Percentiles rank a stretch among this genome's conserved stretches.
phyloP scores from a whole-genome alignment of 2,797 vertebrate genomes.

The Phoxinus dragarum region DNA sequence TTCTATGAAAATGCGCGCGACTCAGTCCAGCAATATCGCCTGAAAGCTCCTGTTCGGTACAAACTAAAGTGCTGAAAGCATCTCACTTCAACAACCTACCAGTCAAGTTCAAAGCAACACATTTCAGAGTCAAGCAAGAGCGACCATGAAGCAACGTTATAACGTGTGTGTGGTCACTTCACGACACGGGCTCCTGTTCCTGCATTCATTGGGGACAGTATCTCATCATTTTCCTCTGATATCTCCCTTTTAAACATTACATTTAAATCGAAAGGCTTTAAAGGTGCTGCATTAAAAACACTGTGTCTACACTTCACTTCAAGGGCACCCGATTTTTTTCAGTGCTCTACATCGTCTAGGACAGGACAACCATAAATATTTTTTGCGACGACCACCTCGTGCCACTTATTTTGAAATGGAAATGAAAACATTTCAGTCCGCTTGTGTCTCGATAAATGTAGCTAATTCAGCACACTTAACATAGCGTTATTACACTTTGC shows the following conservation, averaged over 20 bases:
- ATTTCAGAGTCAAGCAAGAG: neutral
- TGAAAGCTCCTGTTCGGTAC: neutral
- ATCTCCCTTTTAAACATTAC: constrained; percentile 14
- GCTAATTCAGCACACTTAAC: constrained; percentile 32
- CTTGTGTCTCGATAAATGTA: constrained; percentile 4
- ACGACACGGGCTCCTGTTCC: neutral
- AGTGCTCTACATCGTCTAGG: neutral
- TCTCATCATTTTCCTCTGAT: neutral
- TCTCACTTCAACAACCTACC: neutral
- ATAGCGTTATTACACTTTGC: constrained; percentile 14
- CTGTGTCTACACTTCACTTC: neutral
- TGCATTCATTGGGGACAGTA: neutral
- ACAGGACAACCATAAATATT: neutral
- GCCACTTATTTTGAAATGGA: neutral
- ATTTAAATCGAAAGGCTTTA: constrained; percentile 27
- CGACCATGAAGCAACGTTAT: neutral
- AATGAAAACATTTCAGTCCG: neutral
- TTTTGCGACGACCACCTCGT: neutral
- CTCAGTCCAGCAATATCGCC: neutral
- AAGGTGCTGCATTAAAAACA: constrained; percentile 1
- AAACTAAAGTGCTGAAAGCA: neutral
- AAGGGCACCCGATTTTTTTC: neutral
- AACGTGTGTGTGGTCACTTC: neutral
- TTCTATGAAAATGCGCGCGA: neutral
- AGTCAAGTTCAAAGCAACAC: neutral